Evolutionary conservation across 2,888 invertebrate genomes (phyloP).

Genomic region (Xanthia icteritia): DNA sequence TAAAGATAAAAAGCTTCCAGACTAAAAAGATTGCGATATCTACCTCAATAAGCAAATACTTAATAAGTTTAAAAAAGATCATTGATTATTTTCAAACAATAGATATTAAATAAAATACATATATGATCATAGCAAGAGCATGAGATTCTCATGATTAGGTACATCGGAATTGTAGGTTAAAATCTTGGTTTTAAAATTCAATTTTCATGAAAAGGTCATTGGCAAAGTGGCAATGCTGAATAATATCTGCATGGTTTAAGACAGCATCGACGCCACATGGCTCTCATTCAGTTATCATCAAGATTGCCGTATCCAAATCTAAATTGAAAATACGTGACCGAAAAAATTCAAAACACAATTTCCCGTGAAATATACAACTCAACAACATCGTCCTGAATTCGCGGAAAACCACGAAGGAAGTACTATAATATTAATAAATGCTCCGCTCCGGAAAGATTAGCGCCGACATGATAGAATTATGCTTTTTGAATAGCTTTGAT

Average conservation of each 20-base stretch:
- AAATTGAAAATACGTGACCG: conserved; percentile 35
- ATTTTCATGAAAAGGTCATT: background rate
- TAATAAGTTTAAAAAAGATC: background rate
- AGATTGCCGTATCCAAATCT: conserved; percentile 14
- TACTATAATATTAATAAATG: conserved; percentile 62
- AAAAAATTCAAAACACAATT: conserved; percentile 31
- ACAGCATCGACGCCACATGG: background rate
- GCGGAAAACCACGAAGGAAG: conserved; percentile 53
- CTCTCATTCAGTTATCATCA: background rate
- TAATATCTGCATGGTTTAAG: background rate
- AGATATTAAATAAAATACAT: background rate
- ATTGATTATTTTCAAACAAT: background rate
- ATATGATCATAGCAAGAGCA: background rate
- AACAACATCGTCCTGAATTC: conserved; percentile 29
- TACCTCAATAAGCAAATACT: background rate
- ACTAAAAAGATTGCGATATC: background rate
- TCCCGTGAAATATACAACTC: conserved; percentile 35
- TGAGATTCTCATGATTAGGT: background rate
- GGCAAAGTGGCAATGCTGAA: background rate
- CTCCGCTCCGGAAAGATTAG: conserved; percentile 60
- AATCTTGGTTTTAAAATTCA: background rate
- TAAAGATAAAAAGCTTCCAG: background rate
- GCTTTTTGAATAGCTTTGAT: conserved; percentile 71
- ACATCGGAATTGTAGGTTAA: background rate
- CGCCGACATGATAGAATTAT: conserved; percentile 63